Evolutionary conservation across 2,113 vertebrate species (phyloP).

Genomic region (Corythoichthys haematopterus): DNA sequence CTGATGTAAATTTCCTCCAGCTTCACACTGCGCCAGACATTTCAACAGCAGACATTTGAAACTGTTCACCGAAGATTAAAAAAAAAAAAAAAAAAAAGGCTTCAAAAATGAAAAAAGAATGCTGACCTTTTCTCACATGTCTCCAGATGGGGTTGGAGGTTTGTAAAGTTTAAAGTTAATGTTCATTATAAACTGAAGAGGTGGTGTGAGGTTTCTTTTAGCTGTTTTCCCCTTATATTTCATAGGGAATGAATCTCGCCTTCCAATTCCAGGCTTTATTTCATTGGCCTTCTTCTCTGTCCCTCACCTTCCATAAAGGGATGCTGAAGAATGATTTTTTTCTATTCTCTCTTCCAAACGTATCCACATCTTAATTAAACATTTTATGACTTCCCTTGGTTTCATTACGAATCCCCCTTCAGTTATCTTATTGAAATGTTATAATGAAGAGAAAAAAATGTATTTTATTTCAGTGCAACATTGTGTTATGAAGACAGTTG

Average conservation of each 20-base stretch:
- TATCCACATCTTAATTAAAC: constrained; percentile 62
- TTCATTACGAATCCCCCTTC: constrained; percentile 53
- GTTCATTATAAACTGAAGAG: constrained; percentile 41
- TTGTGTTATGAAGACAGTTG: constrained; percentile 60
- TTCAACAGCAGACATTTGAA: constrained; percentile 48
- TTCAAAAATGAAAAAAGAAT: constrained; percentile 22
- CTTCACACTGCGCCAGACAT: constrained; percentile 59
- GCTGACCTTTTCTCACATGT: constrained; percentile 29
- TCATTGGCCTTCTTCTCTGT: constrained; percentile 21
- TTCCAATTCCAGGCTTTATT: constrained; percentile 27
- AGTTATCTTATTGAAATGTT: constrained; percentile 56
- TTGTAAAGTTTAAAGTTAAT: constrained; percentile 38
- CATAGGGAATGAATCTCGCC: constrained; percentile 25
- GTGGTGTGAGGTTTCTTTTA: constrained; percentile 13
- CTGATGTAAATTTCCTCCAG: constrained; percentile 69
- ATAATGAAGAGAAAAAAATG: constrained; percentile 39
- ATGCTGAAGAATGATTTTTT: constrained; percentile 27
- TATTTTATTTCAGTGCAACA: constrained; percentile 48
- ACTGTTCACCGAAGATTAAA: constrained; percentile 46
- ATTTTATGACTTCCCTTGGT: constrained; percentile 51
- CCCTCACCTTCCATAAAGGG: constrained; percentile 24
- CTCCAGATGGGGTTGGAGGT: constrained; percentile 14
- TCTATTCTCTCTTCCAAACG: constrained; percentile 34
- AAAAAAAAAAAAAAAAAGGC: constrained; percentile 33
- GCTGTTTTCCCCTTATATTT: not conserved